Evolutionary conservation across 2,797 vertebrate species (phyloP), one percentile per base, ranked within the genome.

Genomic region (Malacoctenus gilli): DNA sequence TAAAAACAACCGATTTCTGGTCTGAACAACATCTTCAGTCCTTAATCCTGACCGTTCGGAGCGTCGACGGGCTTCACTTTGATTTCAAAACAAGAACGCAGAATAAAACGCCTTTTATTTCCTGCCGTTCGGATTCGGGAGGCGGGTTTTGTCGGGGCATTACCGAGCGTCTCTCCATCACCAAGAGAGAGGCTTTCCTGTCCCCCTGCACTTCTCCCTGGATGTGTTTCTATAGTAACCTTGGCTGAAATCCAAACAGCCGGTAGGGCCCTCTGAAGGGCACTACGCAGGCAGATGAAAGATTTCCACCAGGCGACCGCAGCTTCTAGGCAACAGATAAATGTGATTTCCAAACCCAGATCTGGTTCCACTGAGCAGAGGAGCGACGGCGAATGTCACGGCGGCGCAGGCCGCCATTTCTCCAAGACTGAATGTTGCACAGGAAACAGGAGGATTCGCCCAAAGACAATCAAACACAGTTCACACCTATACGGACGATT

Each of bases 151-250:
- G 9, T 5, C 9, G 6, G 37, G 30, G 44, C 70, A 23, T 56
- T 43, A 28, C 28, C 59, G 14, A 64, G 51, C 15, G 35, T 60
- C 54, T 64, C 66, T 34, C 41, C 50, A 67, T 78, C 65, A 78
- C 52, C 77, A 55, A 21, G 60, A 69, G 60, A 68, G 51, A 72
- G 59, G 57, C 72, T 72, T 68, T 58, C 56, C 75, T 55, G 43
- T 55, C 79, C 62, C 31, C 57, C 63, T 66, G 70, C 77, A 50
- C 70, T 73, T 70, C 78, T 83, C 82, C 53, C 75, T 74, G 77
- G 52, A 64, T 73, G 75, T 62, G 85, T 89, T 87, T 87, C 85
- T 83, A 87, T 89, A 86, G 84, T 84, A 86, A 89, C 85, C 81
- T 72, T 87, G 85, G 85, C 84, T 79, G 63, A 81, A 74, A 60